Percentiles rank a stretch among this genome's conserved stretches.
Conservation (phyloP, 30 jellyfish, hydroid and myxozoan species). For the Chrysaora quinquecirrha region DNA sequence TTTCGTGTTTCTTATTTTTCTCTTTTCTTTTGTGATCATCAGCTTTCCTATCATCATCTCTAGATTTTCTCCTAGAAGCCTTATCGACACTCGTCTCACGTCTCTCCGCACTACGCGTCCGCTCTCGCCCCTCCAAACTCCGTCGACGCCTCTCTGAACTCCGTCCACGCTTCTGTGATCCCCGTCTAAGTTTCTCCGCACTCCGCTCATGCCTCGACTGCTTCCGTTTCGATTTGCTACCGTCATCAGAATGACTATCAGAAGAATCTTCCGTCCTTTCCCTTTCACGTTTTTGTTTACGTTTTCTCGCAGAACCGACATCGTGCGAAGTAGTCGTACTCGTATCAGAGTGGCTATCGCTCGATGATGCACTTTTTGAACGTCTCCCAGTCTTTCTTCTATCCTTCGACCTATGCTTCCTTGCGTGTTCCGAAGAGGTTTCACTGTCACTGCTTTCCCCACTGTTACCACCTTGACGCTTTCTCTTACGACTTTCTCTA, state of each 20-base stretch:
- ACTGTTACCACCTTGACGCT: neutral
- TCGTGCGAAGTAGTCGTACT: neutral
- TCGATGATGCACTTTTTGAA: neutral
- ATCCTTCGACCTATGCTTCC: too few relatives aligned
- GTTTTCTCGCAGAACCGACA: neutral
- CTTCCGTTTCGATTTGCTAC: neutral
- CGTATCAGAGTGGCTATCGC: neutral
- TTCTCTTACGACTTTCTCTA: neutral
- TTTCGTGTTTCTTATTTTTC: neutral
- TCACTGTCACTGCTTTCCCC: conserved; percentile 17
- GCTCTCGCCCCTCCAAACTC: too few relatives aligned
- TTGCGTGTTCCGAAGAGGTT: too few relatives aligned
- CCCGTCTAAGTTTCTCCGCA: neutral
- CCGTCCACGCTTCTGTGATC: neutral
- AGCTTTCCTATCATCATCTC: conserved; percentile 10
- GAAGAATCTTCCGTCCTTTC: neutral
- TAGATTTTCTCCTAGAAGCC: neutral
- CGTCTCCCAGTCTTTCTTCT: neutral
- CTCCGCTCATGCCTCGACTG: conserved; percentile 11
- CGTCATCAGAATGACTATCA: neutral
- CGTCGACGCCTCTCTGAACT: neutral
- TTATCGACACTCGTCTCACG: neutral
- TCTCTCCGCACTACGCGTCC: neutral
- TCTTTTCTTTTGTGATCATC: conserved; percentile 3
- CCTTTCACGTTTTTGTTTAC: neutral